phyloP scores from a whole-genome alignment of 2,888 invertebrate species.

The Eumerus sabulonum region DNA sequence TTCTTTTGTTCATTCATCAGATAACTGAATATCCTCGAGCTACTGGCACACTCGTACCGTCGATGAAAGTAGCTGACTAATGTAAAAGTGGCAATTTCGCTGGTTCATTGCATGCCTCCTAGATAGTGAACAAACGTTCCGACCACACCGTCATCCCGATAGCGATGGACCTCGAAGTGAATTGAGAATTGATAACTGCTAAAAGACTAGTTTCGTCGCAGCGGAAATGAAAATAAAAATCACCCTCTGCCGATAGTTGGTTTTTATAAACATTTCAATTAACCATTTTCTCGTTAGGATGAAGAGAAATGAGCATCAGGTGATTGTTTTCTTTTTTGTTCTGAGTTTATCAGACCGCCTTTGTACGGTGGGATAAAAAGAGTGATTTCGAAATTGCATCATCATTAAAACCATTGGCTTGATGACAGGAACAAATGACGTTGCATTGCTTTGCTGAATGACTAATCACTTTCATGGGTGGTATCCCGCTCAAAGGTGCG shows the following conservation, averaged over 20 bases:
- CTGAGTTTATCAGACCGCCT: conserved; percentile 37
- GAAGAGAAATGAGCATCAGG: conserved; percentile 55
- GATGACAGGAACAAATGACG: conserved; percentile 41
- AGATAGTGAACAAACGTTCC: conserved; percentile 28
- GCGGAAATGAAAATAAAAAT: conserved; percentile 50
- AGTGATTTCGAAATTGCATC: conserved; percentile 23
- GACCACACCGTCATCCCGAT: conserved; percentile 37
- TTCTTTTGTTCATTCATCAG: not conserved
- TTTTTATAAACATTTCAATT: conserved; percentile 50
- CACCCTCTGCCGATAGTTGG: conserved; percentile 46
- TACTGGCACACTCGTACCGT: conserved; percentile 20
- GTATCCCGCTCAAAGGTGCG: not conserved
- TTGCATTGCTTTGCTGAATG: conserved; percentile 26
- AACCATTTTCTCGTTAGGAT: conserved; percentile 41
- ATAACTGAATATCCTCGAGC: conserved; percentile 35
- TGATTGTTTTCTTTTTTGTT: not conserved
- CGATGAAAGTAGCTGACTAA: conserved; percentile 54
- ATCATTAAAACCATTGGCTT: conserved; percentile 25
- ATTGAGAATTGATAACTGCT: conserved; percentile 24
- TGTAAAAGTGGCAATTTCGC: conserved; percentile 35
- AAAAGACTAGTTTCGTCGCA: conserved; percentile 42
- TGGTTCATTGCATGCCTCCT: conserved; percentile 25
- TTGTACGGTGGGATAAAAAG: conserved; percentile 23
- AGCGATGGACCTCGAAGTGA: conserved; percentile 5
- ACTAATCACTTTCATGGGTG: conserved; percentile 41